Evolutionary conservation across 2,888 invertebrate species (phyloP), one percentile per base, ranked within the genome.

Genomic region (Lypha dubia): DNA sequence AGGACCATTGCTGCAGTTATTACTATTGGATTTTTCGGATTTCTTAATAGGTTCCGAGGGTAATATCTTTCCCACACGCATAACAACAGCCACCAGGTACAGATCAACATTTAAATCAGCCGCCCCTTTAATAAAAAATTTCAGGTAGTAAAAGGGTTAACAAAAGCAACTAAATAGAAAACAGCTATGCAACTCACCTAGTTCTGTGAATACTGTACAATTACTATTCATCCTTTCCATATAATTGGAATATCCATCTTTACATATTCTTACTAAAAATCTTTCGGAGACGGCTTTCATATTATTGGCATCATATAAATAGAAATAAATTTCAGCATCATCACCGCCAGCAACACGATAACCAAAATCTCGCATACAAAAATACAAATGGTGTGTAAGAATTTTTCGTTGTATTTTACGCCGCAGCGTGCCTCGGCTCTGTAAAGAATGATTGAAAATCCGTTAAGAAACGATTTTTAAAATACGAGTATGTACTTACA

Each of bases 241-340:
- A 91, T 97, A 97, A 92, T 96, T 96, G 17, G 97, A 96, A 92
- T 97, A 97, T 15, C 97, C 98, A 89, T 97, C 97, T 92, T 97
- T 96, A 86, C 96, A 96, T 92, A 98, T 96, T 91, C 95, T 95
- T 88, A 98, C 97, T 89, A 98, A 94, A 93, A 97, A 98, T 86
- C 98, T 93, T 92, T 98, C 98, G 76, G 98, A 97, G 83, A 98
- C 93, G 86, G 96, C 97, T 88, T 95, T 95, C 88, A 94, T 94
- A 88, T 95, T 94, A 86, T 88, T 89, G 38, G 91, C 92, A 91
- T 98, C 98, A 91, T 96, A 98, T 0, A 98, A 93, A 89, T 96
- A 97, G 89, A 98, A 96, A 88, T 96, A 95, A 17, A 98, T 94
- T 92, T 98, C 98, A 0, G 97, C 96, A 90, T 98, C 97, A 91